Conservation (phyloP, 2,113 vertebrate genomes). For the Harpagus bidentatus region DNA sequence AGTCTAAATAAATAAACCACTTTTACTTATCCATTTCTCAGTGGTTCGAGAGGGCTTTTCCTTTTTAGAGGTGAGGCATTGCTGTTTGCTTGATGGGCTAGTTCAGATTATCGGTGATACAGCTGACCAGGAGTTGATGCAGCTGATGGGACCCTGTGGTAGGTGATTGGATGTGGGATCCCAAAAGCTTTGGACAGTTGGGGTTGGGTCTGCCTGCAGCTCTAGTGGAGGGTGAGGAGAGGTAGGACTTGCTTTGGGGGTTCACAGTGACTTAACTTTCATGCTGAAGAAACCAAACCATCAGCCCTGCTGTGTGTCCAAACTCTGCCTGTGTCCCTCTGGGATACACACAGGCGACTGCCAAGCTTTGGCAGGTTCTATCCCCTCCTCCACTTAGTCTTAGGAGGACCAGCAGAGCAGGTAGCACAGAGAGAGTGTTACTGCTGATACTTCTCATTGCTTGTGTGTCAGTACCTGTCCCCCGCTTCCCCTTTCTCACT, state of each 20-base stretch:
- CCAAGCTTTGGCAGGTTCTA: background rate
- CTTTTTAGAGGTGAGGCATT: background rate
- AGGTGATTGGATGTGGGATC: background rate
- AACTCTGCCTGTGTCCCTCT: background rate
- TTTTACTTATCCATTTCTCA: background rate
- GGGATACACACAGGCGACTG: background rate
- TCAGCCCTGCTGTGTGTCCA: background rate
- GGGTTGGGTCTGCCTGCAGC: background rate
- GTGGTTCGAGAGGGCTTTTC: background rate
- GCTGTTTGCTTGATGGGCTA: background rate
- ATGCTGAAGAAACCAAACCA: background rate
- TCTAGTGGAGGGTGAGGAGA: background rate
- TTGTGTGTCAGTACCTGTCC: accelerated
- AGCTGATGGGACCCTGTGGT: background rate
- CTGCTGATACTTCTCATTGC: background rate
- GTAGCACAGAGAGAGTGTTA: accelerated
- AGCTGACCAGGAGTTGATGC: background rate
- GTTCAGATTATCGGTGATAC: background rate
- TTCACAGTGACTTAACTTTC: background rate
- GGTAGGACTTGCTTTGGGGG: background rate
- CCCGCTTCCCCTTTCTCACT: background rate
- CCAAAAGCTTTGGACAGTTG: background rate
- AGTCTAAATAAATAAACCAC: background rate
- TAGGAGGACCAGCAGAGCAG: background rate
- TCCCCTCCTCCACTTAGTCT: background rate